Percentiles rank a stretch among this genome's conserved stretches.
Evolutionary conservation across 64 coral and sea anemone genomes (phyloP).

Genomic region (Acropora yongei): DNA sequence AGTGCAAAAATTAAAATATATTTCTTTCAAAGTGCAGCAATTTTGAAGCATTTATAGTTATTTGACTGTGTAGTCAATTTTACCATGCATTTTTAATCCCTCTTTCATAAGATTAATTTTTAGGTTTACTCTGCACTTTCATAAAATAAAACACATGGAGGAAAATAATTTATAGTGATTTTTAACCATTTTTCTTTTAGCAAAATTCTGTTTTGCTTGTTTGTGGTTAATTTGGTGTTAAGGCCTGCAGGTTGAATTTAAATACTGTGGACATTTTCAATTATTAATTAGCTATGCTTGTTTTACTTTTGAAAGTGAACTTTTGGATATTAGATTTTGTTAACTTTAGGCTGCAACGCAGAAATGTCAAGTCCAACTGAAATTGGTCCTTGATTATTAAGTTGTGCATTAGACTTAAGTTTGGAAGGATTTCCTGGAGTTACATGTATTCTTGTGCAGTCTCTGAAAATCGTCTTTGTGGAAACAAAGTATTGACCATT

Average conservation of each 20-base stretch:
- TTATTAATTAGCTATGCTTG: conserved; percentile 27
- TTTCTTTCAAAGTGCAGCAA: too few relatives aligned
- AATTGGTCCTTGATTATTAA: too few relatives aligned
- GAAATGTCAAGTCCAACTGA: too few relatives aligned
- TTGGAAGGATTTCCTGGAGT: background rate
- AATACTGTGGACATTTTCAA: conserved; percentile 15
- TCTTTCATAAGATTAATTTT: too few relatives aligned
- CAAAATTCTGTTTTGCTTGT: background rate
- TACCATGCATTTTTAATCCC: too few relatives aligned
- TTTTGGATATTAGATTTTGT: background rate
- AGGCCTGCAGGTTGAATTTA: conserved; percentile 21
- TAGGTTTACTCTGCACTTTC: too few relatives aligned
- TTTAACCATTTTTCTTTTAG: background rate
- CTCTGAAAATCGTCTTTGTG: background rate
- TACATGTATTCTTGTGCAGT: background rate
- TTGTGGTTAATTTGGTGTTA: conserved; percentile 14
- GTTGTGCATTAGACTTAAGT: too few relatives aligned
- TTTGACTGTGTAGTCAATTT: too few relatives aligned
- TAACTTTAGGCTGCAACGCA: background rate
- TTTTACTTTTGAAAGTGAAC: background rate
- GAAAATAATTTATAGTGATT: too few relatives aligned
- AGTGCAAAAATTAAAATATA: too few relatives aligned
- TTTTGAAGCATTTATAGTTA: too few relatives aligned
- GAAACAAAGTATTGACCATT: background rate
- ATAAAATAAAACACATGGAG: too few relatives aligned